Evolutionary conservation across 2,797 vertebrate species (phyloP), one percentile per base, ranked within the genome.

Genomic region (Takifugu rubripes): DNA sequence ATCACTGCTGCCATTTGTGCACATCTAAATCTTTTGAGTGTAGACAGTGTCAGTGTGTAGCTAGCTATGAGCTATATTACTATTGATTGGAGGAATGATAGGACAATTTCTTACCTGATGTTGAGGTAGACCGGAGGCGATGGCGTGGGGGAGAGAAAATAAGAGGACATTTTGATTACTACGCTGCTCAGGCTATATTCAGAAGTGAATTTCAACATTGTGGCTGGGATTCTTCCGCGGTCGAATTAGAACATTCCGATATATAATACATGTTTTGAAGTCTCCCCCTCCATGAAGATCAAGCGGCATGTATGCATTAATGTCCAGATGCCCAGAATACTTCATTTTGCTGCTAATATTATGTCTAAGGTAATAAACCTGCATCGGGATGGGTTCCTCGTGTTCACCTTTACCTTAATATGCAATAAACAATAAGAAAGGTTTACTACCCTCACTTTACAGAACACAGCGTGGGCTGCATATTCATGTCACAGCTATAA

Each of bases 71-170:
- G 83, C 84, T 71, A 88, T 86, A 88, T 88, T 86, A 69, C 77
- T 87, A 87, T 87, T 86, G 88, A 87, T 87, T 87, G 76, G 72
- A 79, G 65, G 77, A 84, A 87, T 86, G 83, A 88, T 88, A 83
- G 84, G 83, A 86, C 81, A 82, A 84, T 89, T 87, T 89, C 90
- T 89, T 89, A 88, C 87, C 88, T 90, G 86, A 85, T 86, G 87
- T 89, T 71, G 84, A 77, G 83, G 78, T 77, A 73, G 74, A 82
- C 81, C 86, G 85, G 78, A 70, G 81, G 77, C 77, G 52, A 79
- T 53, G 63, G 81, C 79, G n/a, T 46, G 54, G 68, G 68, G 76
- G 75, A 75, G 74, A 85, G 54, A 40, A 27, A 40, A 27, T 14
- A 14, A 49, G 12, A 11, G 31, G 77, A 86, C 76, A 70, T 85